Percentiles rank a stretch among this genome's conserved stretches.
Evolutionary conservation across 2,888 invertebrate genomes (phyloP).

Genomic region (Rhyacophila evoluta): DNA sequence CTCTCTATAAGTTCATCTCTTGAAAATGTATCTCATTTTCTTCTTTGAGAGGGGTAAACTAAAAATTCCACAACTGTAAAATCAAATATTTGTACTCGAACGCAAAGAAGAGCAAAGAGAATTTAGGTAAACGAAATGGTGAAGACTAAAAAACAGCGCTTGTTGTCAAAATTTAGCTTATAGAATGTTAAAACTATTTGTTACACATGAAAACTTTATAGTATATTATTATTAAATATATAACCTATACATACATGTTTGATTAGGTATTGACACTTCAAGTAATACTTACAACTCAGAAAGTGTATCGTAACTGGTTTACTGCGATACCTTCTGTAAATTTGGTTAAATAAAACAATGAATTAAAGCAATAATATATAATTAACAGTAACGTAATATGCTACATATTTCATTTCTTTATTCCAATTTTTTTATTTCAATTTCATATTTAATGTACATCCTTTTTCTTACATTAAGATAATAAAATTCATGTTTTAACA

Average conservation of each 20-base stretch:
- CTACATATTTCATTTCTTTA: neutral
- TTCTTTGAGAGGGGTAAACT: conserved; percentile 48
- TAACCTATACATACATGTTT: conserved; percentile 51
- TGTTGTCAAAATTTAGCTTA: conserved; percentile 56
- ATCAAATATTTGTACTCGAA: conserved; percentile 36
- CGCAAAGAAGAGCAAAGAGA: conserved; percentile 41
- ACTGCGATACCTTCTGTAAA: conserved; percentile 46
- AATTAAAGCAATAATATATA: conserved; percentile 53
- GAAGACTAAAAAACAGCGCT: conserved; percentile 55
- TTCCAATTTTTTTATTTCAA: neutral
- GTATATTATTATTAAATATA: conserved; percentile 52
- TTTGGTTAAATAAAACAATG: conserved; percentile 44
- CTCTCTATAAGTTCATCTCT: neutral
- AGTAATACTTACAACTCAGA: conserved; percentile 33
- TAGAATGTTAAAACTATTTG: conserved; percentile 55
- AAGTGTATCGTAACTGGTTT: conserved; percentile 51
- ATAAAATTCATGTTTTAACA: neutral
- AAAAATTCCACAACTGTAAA: conserved; percentile 45
- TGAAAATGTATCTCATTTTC: conserved; percentile 26
- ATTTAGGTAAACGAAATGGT: conserved; percentile 53
- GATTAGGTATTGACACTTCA: conserved; percentile 51
- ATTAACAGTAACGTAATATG: conserved; percentile 3
- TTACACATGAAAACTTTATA: conserved; percentile 54
- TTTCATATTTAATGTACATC: neutral
- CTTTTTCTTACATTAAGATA: neutral